These are phyloP conservation scores for Pangasius krempfi DNA, from an alignment of 2,797 vertebrate species.

Conservation along the genomic window DNA sequence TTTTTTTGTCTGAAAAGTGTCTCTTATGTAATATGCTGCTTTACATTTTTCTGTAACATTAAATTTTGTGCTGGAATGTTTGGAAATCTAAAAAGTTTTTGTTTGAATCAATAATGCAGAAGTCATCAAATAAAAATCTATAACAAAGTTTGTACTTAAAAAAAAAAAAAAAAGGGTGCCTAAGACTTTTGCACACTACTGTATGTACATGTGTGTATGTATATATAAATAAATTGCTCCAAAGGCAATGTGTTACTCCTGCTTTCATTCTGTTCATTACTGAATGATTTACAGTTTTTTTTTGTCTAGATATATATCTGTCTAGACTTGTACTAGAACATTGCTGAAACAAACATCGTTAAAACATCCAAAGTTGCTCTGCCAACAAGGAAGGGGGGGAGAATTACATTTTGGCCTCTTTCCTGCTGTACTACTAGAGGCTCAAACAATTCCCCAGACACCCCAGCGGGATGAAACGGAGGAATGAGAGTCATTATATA, in stretches of 20 bases:
- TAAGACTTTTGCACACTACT: too few species aligned
- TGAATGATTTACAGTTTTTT: neutral
- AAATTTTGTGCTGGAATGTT: too few species aligned
- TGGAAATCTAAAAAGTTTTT: too few species aligned
- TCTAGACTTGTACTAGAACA: neutral
- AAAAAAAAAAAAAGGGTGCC: too few species aligned
- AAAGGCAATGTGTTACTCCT: neutral
- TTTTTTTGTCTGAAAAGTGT: too few species aligned
- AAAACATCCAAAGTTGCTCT: neutral
- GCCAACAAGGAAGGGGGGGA: neutral
- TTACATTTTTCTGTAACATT: too few species aligned
- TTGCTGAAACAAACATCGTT: conserved; percentile 7
- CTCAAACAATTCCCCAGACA: neutral
- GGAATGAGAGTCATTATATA: neutral
- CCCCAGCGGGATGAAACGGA: neutral
- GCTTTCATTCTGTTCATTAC: neutral
- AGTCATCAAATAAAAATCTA: too few species aligned
- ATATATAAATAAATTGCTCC: neutral
- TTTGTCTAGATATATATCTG: neutral
- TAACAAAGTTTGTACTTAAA: too few species aligned
- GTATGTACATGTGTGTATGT: neutral
- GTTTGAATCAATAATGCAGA: too few species aligned
- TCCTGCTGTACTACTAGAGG: neutral
- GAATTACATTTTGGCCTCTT: neutral
- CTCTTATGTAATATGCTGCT: too few species aligned